Conservation (phyloP, 1,140 invertebrate genomes). For the Chymomyza costata region DNA sequence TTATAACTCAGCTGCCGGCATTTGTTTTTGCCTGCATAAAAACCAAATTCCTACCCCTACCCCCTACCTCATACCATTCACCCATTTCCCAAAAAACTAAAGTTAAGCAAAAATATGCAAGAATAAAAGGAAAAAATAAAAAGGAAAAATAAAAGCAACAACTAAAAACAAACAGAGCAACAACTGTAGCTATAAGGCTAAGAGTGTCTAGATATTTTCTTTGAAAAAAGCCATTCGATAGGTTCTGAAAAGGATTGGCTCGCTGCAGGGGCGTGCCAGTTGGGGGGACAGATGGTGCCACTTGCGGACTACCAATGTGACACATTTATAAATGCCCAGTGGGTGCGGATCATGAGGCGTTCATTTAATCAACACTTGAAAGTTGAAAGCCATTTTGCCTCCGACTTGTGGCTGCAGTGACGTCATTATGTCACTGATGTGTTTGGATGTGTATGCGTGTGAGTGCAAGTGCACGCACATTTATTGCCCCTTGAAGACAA, state of each 20-base stretch:
- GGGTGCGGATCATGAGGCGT: too few species aligned
- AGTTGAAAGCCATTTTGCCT: slow-evolving; percentile 3
- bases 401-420: slow-evolving; percentile 9
- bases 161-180: slow-evolving; percentile 13
- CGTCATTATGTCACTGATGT: too few species aligned
- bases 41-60: slow-evolving; percentile 12
- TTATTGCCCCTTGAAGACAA: slow-evolving; percentile 35
- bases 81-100: slow-evolving; percentile 7
- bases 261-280: too few species aligned
- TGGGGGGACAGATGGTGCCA: neutral
- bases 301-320: slow-evolving; percentile 1
- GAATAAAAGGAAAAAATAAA: slow-evolving; percentile 28
- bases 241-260: neutral
- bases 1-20: slow-evolving; percentile 52
- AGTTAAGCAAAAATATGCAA: slow-evolving; percentile 49
- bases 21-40: slow-evolving; percentile 38
- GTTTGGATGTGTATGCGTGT: too few species aligned
- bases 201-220: slow-evolving; percentile 55
- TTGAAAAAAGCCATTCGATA: slow-evolving; percentile 27
- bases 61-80: neutral
- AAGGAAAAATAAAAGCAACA: slow-evolving; percentile 2
- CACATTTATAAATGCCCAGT: too few species aligned
- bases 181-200: slow-evolving; percentile 12
- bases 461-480: slow-evolving; percentile 8
- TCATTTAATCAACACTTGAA: slow-evolving; percentile 31